Conservation (phyloP, 1,140 invertebrate species). For the Heliconius himera region DNA sequence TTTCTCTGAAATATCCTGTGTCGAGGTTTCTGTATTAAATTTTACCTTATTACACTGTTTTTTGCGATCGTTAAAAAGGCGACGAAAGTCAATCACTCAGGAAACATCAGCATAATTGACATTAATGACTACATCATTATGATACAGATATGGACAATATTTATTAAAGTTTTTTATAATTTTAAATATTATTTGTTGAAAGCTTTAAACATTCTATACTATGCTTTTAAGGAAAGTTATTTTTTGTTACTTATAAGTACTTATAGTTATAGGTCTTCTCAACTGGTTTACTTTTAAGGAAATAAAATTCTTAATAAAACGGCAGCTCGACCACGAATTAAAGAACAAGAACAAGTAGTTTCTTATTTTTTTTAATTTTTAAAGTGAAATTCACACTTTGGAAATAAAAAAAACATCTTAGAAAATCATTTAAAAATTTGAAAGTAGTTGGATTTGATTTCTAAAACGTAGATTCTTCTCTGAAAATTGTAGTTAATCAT, state of each 20-base stretch:
- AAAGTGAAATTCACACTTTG: too few relatives aligned
- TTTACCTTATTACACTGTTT: slow-evolving; percentile 34
- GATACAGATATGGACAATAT: slow-evolving; percentile 34
- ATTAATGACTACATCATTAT: slow-evolving; percentile 37
- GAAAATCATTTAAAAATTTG: too few relatives aligned
- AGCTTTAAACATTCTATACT: background rate
- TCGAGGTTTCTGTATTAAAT: slow-evolving; percentile 31
- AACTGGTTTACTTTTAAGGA: background rate
- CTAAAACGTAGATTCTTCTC: background rate
- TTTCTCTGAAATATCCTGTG: slow-evolving; percentile 13
- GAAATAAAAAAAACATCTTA: too few relatives aligned
- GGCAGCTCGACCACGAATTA: too few relatives aligned
- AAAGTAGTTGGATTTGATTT: too few relatives aligned
- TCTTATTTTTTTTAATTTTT: too few relatives aligned
- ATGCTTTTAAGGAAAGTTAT: background rate
- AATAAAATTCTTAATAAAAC: background rate
- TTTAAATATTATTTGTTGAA: slow-evolving; percentile 31
- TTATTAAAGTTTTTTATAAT: slow-evolving; percentile 27
- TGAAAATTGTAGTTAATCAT: background rate
- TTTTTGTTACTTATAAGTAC: background rate
- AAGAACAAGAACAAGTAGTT: too few relatives aligned
- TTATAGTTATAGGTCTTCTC: too few relatives aligned
- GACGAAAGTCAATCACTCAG: slow-evolving; percentile 40
- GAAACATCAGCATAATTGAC: slow-evolving; percentile 38
- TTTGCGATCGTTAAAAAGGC: slow-evolving; percentile 39